Percentiles rank a stretch among this genome's conserved stretches.
These are phyloP conservation scores for Alcedo quadribrachys DNA, from an alignment of 2,797 vertebrate genomes.

Conservation along the genomic window DNA sequence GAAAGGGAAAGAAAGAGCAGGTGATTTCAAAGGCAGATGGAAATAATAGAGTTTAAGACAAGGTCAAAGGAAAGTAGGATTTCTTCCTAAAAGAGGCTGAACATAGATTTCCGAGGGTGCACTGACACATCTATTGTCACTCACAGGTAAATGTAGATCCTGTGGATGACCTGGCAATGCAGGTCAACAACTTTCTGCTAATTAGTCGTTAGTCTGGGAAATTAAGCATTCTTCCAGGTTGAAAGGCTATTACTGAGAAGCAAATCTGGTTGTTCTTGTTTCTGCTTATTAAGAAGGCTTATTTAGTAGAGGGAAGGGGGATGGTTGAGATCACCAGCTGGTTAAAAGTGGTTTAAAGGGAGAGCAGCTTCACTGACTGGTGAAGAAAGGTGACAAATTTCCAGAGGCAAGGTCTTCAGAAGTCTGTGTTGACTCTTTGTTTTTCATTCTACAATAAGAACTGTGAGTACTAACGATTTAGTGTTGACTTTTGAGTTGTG, in stretches of 20 bases:
- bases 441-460: background rate
- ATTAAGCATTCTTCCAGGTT: background rate
- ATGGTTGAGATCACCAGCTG: background rate
- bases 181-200: background rate
- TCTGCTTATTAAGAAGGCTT: background rate
- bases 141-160: accelerated
- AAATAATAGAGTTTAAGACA: background rate
- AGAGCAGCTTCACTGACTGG: background rate
- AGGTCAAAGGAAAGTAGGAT: background rate
- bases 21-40: background rate
- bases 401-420: background rate
- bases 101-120: background rate
- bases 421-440: background rate
- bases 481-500: background rate
- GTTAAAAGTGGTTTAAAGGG: background rate
- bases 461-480: background rate
- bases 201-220: background rate
- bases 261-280: background rate
- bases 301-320: background rate
- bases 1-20: background rate
- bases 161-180: background rate
- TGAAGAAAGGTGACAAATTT: background rate
- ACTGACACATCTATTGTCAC: background rate
- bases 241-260: background rate
- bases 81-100: background rate